phyloP scores from a whole-genome alignment of 2,797 vertebrate species.

The Hippoglossus hippoglossus region DNA sequence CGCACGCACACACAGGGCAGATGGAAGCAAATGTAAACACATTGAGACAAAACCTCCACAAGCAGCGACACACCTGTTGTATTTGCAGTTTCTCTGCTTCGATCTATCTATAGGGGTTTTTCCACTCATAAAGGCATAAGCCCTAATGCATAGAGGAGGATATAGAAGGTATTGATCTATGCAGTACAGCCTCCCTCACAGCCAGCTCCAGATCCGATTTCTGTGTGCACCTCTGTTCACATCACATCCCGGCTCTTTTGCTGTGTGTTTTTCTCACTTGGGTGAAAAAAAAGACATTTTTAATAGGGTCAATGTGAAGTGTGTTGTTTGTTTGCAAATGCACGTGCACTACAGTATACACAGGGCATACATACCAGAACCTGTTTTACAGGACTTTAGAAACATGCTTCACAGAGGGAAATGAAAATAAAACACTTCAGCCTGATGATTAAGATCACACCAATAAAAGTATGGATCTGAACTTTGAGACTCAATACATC shows the following conservation, averaged over 20 bases:
- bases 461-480: no score
- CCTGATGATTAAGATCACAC: no score
- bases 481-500: no score
- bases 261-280: neutral
- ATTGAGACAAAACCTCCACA: constrained; percentile 41
- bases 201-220: constrained; percentile 24
- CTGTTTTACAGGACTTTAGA: no score
- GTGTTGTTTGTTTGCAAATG: constrained; percentile 9
- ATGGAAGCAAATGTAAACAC: constrained; percentile 41
- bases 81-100: constrained; percentile 25
- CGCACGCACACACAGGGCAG: constrained; percentile 17
- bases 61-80: constrained; percentile 25
- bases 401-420: no score
- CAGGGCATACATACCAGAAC: no score
- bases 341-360: neutral
- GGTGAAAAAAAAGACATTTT: constrained; percentile 6
- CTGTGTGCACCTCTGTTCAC: constrained; percentile 18
- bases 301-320: constrained; percentile 17
- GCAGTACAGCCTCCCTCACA: constrained; percentile 19
- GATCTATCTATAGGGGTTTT: constrained; percentile 6
- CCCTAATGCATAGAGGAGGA: constrained; percentile 33
- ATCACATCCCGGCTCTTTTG: neutral
- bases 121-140: neutral
- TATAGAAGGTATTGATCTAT: constrained; percentile 45
- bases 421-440: no score